Evolutionary conservation across 2,888 invertebrate species (phyloP).

Genomic region (Syritta pipiens): DNA sequence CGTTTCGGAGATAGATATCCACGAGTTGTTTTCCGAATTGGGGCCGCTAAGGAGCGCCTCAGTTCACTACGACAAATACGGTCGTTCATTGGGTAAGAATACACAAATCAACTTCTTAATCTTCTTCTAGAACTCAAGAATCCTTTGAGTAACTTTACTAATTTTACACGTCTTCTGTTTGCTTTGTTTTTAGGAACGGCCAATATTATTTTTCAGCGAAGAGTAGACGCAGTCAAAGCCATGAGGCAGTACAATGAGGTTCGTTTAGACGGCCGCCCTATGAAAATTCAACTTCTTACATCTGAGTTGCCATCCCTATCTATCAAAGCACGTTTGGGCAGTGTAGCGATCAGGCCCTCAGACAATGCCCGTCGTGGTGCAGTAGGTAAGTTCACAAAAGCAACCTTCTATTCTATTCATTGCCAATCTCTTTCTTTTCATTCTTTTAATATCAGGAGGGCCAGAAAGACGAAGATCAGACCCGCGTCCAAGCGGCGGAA

Average conservation of each 20-base stretch:
- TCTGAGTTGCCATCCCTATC: conserved; percentile 86
- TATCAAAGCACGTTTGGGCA: conserved; percentile 71
- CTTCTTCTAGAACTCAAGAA: no score
- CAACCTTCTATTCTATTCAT: background rate
- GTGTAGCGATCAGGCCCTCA: conserved; percentile 29
- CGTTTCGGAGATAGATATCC: conserved; percentile 97
- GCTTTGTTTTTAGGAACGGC: conserved; percentile 85
- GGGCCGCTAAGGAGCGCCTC: conserved; percentile 95
- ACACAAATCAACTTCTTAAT: conserved; percentile 48
- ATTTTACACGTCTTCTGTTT: background rate
- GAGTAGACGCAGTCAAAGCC: conserved; percentile 95
- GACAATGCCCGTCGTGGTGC: conserved; percentile 38
- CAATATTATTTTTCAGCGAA: conserved; percentile 96
- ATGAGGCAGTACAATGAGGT: conserved; percentile 99
- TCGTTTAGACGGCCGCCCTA: conserved; percentile 96
- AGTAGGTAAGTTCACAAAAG: conserved; percentile 31
- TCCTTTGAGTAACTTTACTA: conserved; percentile 13
- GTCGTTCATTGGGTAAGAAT: conserved; percentile 94
- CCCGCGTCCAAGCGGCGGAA: conserved; percentile 70
- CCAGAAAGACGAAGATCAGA: conserved; percentile 70
- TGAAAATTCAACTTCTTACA: conserved; percentile 95
- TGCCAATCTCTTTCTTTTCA: background rate
- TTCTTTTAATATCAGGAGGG: conserved; percentile 72
- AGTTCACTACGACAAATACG: conserved; percentile 98
- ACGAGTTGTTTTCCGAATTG: conserved; percentile 98